These are phyloP conservation scores for Ditula angustiorana DNA, from an alignment of 2,888 invertebrate species.

Conservation along the genomic window DNA sequence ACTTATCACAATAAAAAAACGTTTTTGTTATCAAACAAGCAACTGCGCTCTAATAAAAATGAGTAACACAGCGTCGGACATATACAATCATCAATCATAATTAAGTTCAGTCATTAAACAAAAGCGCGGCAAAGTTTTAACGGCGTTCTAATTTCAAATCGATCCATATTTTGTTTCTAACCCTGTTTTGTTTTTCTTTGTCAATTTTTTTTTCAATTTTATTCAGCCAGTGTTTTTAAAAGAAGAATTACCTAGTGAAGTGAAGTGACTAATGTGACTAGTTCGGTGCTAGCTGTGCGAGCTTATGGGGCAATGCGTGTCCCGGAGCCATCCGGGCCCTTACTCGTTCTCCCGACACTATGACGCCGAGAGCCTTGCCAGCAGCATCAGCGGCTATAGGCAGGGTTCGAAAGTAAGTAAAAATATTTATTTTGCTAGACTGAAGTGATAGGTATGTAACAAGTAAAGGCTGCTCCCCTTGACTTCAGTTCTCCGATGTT, in stretches of 20 bases:
- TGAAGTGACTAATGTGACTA: constrained; percentile 35
- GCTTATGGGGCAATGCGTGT: constrained; percentile 92
- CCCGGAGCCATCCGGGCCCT: constrained; percentile 85
- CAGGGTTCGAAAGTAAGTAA: constrained; percentile 65
- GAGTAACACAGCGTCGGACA: not conserved
- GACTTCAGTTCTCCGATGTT: too few relatives aligned
- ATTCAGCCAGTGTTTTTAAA: not conserved
- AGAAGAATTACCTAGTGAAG: not conserved
- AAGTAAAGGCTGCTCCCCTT: too few relatives aligned
- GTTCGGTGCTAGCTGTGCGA: constrained; percentile 8
- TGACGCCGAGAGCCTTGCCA: constrained; percentile 78
- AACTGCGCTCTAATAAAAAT: not conserved
- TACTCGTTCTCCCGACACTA: constrained; percentile 77
- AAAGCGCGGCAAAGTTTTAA: constrained; percentile 16
- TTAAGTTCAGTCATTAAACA: constrained; percentile 7
- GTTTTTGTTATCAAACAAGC: constrained; percentile 22
- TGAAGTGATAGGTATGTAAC: too few relatives aligned
- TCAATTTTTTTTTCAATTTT: not conserved
- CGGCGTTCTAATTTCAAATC: not conserved
- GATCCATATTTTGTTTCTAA: not conserved
- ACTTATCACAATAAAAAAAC: not conserved
- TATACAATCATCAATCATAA: constrained; percentile 22
- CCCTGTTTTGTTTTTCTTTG: not conserved
- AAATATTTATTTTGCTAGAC: too few relatives aligned
- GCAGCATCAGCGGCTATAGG: constrained; percentile 65